phyloP scores from a whole-genome alignment of 2,888 invertebrate genomes.

The Phlogophora meticulosa region DNA sequence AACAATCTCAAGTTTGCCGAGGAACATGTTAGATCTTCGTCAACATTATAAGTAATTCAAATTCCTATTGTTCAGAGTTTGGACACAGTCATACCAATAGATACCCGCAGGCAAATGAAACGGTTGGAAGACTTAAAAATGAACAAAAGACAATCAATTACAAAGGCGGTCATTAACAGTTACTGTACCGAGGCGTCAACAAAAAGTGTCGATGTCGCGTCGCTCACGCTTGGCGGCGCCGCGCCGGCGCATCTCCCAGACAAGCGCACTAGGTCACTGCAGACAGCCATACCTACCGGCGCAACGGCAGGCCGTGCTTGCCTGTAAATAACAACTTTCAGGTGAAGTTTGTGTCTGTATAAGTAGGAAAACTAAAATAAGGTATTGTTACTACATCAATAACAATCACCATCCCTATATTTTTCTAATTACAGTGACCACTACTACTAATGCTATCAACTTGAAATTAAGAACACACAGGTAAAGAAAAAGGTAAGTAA shows the following conservation, averaged over 20 bases:
- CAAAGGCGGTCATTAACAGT: conserved; percentile 3
- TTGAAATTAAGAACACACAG: no score
- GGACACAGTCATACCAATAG: neutral
- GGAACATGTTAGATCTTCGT: neutral
- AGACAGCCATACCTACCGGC: neutral
- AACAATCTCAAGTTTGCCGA: neutral
- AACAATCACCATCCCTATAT: no score
- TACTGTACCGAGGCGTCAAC: neutral
- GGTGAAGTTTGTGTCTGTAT: neutral
- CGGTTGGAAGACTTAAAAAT: conserved; percentile 9
- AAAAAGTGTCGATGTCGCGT: conserved; percentile 22
- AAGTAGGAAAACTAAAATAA: neutral
- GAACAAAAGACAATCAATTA: conserved; percentile 35
- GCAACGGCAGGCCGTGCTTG: no score
- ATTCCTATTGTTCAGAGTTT: neutral
- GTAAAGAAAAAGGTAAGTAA: no score
- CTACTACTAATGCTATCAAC: no score
- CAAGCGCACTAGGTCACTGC: conserved; percentile 45
- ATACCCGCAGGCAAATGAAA: neutral
- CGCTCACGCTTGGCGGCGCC: conserved; percentile 21
- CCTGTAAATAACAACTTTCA: neutral
- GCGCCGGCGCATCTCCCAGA: conserved; percentile 40
- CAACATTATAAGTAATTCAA: no score
- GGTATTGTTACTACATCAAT: no score
- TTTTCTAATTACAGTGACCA: no score